Base-by-base conservation (phyloP, 2,113 vertebrate species). In the Sylvietta virens region DNA sequence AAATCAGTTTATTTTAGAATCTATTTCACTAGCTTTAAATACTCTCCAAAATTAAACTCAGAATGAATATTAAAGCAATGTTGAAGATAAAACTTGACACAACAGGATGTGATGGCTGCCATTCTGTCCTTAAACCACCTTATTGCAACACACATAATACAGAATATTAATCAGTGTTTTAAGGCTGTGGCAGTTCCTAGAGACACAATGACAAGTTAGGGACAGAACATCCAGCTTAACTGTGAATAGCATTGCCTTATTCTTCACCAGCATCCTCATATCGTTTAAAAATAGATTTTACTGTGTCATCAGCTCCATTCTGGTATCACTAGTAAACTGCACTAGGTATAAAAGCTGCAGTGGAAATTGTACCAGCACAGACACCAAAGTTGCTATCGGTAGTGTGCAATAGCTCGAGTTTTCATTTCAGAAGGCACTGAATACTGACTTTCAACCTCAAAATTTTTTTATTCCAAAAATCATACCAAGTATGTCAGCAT, bases 401-500 rank as follows among this genome's bases (percentile, higher is more conserved):
- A 44, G 22, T 19, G 58, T 76, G 64, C 33, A 92, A 69, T 94
- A 92, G 62, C 74, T 81, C n/a, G 70, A 91, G 53, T 96, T 96
- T 95, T 96, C 86, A 65, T 94, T 96, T 95, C 71, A 90, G 84
- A 93, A 95, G 91, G 96, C 82, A 94, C 88, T 61, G 69, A 95
- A 95, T 80, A 79, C 85, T 94, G 81, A 94, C 90, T 96, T 97
- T 96, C 73, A 88, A 88, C 92, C 94, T 96, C 94, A 88, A 90
- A 3, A 1, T 10, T 33, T 72, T 90, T 94, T 97, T 97, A 95
- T 97, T 96, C 88, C 91, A 97, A 97, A 98, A 98, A 96, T 97
- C 98, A 90, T 85, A 94, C 82, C 96, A 96, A 98, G 92, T 83
- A 95, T 97, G 98, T 97, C 98, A 98, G 97, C 98, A 96, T 94